Base-by-base conservation (phyloP, 1,140 invertebrate species). In the Aethina tumida region DNA sequence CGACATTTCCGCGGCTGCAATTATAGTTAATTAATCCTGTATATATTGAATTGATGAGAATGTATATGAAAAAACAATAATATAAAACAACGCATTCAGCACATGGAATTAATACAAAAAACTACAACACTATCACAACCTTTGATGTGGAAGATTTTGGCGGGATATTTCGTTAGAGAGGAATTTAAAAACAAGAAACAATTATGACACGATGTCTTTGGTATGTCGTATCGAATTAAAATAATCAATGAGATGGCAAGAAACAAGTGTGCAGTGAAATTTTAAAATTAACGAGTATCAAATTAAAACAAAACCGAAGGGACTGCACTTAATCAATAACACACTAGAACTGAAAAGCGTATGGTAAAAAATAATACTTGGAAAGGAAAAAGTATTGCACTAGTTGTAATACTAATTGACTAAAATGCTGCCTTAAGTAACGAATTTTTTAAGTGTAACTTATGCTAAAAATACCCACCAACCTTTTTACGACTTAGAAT, bases 111-210 rank as follows among this genome's bases (percentile, higher is more conserved):
- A 45, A 43, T 45, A 49, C 39, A 39, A 31, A 32, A 32, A 18
- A 42, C 47, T 45, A 49, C 30, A 39, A 37, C 5, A 41, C 47
- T 55, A 60, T 56, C 58, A 60, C 58, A 60, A 60, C 55, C 56
- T 49, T 36, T 47, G 54, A 45, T 60, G n/a, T n/a, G 56, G 55
- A 60, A 60, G 56, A 59, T 56, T 56, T 58, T 58, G 55, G 55
- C 55, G 51, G 45, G 49, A 51, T 50, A 52, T n/a, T n/a, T n/a
- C n/a, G n/a, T n/a, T 50, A 39, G 40, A 48, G 45, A 43, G 29
- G 43, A 45, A 51, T 47, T 47, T 47, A 38, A 22, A 25, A 37
- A 39, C 9, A 13, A 27, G 27, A 41, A 42, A 38, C 29, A 39
- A 47, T 43, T 58, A 53, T 58, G 56, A 58, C 53, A 58, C 56